These are phyloP conservation scores for Myripristis jacobus DNA, from an alignment of 2,797 vertebrate genomes.

Conservation along the genomic window DNA sequence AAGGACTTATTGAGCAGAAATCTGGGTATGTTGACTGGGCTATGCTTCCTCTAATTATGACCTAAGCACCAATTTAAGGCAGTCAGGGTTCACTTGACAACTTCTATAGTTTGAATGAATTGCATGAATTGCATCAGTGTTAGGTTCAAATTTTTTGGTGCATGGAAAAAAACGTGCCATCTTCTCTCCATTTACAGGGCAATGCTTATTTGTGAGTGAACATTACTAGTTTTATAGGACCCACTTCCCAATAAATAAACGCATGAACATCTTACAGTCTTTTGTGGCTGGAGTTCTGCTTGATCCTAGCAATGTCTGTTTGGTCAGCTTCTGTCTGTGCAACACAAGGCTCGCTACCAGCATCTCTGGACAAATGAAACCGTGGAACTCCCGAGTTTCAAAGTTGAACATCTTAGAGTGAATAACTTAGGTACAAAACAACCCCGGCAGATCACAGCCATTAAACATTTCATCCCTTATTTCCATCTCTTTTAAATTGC, in stretches of 20 bases:
- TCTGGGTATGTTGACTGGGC: too few species aligned
- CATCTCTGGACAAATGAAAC: slow-evolving; percentile 30
- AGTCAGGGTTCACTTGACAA: too few species aligned
- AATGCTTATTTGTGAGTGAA: slow-evolving; percentile 13
- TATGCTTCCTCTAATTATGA: too few species aligned
- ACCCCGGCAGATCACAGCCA: slow-evolving; percentile 64
- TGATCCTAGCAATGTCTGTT: neutral
- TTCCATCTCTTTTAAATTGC: slow-evolving; percentile 73
- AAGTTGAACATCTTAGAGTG: slow-evolving; percentile 44
- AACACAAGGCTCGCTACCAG: slow-evolving; percentile 9
- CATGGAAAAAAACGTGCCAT: too few species aligned
- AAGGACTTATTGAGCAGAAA: too few species aligned
- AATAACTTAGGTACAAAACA: slow-evolving; percentile 61
- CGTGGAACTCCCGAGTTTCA: slow-evolving; percentile 37
- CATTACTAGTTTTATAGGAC: neutral
- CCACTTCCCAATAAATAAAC: neutral
- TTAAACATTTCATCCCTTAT: slow-evolving; percentile 73
- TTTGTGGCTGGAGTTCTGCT: slow-evolving; percentile 6
- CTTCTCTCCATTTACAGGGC: slow-evolving; percentile 17
- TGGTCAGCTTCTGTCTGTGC: slow-evolving; percentile 8
- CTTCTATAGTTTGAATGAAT: too few species aligned
- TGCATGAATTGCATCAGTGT: too few species aligned
- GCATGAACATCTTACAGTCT: neutral
- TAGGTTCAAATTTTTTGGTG: too few species aligned
- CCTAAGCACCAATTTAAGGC: too few species aligned